These are phyloP conservation scores for Rhopalosiphum nymphaeae DNA, from an alignment of 2,888 invertebrate species.

Conservation along the genomic window DNA sequence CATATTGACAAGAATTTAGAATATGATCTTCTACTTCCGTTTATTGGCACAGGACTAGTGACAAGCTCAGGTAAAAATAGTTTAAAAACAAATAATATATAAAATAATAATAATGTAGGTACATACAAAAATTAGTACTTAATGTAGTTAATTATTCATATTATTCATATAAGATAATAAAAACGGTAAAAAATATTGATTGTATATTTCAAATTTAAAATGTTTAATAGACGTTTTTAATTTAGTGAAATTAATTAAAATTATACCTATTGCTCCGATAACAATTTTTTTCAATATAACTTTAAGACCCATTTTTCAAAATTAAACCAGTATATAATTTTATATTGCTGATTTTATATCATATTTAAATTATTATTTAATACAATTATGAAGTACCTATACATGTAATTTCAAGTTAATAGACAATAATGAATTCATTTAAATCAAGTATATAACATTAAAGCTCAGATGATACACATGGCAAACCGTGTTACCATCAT, in stretches of 20 bases:
- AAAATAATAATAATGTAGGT: neutral
- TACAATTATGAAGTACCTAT: neutral
- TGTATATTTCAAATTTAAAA: neutral
- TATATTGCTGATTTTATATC: neutral
- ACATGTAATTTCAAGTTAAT: neutral
- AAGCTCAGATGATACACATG: neutral
- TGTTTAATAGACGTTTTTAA: neutral
- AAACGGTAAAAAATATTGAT: neutral
- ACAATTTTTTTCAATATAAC: neutral
- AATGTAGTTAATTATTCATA: neutral
- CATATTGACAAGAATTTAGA: constrained; percentile 71
- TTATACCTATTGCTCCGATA: neutral
- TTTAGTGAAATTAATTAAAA: neutral
- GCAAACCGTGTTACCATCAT: neutral
- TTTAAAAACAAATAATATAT: neutral
- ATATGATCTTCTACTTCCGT: constrained; percentile 70
- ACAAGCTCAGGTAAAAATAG: constrained; percentile 69
- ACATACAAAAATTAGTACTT: neutral
- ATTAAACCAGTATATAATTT: neutral
- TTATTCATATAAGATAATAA: neutral
- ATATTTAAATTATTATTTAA: neutral
- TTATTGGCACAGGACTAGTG: constrained; percentile 70
- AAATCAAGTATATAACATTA: neutral
- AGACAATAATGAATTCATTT: neutral
- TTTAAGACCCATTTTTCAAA: neutral